These are phyloP conservation scores for Dinomys branickii DNA, from an alignment of 2,113 vertebrate species.

Conservation along the genomic window DNA sequence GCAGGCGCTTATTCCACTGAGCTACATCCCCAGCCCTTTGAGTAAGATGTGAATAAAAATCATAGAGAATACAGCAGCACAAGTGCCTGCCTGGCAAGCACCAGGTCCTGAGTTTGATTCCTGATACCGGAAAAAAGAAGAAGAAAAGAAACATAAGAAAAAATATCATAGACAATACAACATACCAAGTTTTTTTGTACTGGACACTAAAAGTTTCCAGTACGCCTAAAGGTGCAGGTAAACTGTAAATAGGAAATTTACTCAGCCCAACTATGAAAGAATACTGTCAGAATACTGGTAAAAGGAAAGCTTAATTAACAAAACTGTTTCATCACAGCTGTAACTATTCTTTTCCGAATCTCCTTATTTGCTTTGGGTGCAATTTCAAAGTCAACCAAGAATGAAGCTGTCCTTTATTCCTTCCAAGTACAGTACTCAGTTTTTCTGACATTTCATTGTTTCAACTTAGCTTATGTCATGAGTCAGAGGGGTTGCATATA, in stretches of 20 bases:
- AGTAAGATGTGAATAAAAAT: neutral
- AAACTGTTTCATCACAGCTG: conserved; percentile 23
- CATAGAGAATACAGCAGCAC: neutral
- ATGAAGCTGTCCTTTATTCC: neutral
- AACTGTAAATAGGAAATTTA: conserved; percentile 38
- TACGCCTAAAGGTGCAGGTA: neutral
- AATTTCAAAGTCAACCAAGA: conserved; percentile 43
- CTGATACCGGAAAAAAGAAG: no score
- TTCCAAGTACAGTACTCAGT: neutral
- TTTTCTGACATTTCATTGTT: conserved; percentile 37
- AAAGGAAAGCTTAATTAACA: conserved; percentile 38
- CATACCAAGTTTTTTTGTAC: neutral
- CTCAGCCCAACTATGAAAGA: conserved; percentile 12
- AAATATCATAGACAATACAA: conserved; percentile 9
- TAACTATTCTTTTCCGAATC: neutral
- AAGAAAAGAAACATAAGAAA: no score
- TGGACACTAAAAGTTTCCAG: neutral
- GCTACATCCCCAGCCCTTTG: no score
- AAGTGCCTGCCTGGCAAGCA: no score
- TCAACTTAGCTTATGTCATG: neutral
- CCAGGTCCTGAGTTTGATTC: no score
- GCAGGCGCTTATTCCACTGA: no score
- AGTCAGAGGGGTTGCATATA: neutral
- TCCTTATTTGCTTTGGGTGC: neutral
- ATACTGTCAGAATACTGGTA: neutral